Evolutionary conservation across 1,140 invertebrate species (phyloP).

Genomic region (Ips nitidus): DNA sequence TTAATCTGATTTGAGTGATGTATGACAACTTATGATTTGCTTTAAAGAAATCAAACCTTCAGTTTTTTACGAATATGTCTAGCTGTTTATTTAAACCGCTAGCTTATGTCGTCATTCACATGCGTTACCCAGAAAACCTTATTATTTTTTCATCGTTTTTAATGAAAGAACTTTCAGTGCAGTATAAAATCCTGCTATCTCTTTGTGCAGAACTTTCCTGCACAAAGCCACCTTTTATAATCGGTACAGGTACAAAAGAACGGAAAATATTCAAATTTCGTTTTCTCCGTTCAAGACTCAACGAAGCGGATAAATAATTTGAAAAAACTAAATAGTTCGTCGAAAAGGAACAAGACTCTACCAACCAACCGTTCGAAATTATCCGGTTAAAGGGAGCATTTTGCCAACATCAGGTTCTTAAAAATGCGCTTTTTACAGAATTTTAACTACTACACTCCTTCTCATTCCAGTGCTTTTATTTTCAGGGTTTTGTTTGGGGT

Average conservation of each 20-base stretch:
- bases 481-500: too few relatives aligned
- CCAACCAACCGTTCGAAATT: too few relatives aligned
- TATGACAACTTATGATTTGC: neutral
- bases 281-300: neutral
- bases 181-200: neutral
- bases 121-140: neutral
- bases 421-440: too few relatives aligned
- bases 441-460: too few relatives aligned
- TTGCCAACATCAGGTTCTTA: too few relatives aligned
- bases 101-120: neutral
- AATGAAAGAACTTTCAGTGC: neutral
- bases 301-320: neutral
- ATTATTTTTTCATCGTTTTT: neutral
- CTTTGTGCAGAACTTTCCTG: neutral
- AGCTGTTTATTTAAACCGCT: neutral
- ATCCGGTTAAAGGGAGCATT: too few relatives aligned
- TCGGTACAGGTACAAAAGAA: neutral
- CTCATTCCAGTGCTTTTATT: too few relatives aligned
- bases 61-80: neutral
- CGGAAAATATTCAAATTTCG: conserved; percentile 3
- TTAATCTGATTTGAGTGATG: neutral
- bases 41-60: neutral
- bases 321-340: neutral
- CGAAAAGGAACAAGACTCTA: too few relatives aligned
- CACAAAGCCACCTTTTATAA: conserved; percentile 2